Percentiles rank a stretch among this genome's conserved stretches.
Conservation (phyloP, 2,888 invertebrate genomes). For the Pterostichus madidus region DNA sequence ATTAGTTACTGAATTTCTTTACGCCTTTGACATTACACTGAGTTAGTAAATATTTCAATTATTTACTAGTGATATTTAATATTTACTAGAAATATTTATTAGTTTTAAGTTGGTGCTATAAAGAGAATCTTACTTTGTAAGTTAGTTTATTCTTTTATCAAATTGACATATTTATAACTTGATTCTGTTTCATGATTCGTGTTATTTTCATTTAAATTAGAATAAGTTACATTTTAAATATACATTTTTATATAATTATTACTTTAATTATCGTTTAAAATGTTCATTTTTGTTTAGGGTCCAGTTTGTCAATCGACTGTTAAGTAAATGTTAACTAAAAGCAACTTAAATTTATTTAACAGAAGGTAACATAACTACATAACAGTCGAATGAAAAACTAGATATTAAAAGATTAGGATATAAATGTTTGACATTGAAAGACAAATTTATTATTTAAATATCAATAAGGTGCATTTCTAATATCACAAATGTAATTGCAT, state of each 20-base stretch:
- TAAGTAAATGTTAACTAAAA: too few species aligned
- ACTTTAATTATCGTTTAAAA: too few species aligned
- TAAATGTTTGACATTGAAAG: neutral
- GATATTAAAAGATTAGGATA: too few species aligned
- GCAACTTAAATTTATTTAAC: too few species aligned
- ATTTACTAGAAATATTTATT: neutral
- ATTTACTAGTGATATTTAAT: constrained; percentile 3
- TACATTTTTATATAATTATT: neutral
- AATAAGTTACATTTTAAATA: neutral
- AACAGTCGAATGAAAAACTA: too few species aligned
- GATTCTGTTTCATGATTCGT: too few species aligned
- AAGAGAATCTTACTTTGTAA: neutral
- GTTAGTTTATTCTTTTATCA: neutral
- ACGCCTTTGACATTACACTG: neutral
- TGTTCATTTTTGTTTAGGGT: too few species aligned
- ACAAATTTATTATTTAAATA: constrained; percentile 13
- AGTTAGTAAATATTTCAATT: constrained; percentile 14
- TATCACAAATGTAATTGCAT: constrained; percentile 35
- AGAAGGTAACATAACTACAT: too few species aligned
- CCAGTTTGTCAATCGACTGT: too few species aligned
- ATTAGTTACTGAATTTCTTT: constrained; percentile 5
- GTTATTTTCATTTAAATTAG: too few species aligned
- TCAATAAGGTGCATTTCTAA: constrained; percentile 31
- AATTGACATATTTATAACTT: neutral
- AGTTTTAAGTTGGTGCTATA: constrained; percentile 36